Base-by-base conservation (phyloP, 2,113 vertebrate species). In the Lycocorax pyrrhopterus region DNA sequence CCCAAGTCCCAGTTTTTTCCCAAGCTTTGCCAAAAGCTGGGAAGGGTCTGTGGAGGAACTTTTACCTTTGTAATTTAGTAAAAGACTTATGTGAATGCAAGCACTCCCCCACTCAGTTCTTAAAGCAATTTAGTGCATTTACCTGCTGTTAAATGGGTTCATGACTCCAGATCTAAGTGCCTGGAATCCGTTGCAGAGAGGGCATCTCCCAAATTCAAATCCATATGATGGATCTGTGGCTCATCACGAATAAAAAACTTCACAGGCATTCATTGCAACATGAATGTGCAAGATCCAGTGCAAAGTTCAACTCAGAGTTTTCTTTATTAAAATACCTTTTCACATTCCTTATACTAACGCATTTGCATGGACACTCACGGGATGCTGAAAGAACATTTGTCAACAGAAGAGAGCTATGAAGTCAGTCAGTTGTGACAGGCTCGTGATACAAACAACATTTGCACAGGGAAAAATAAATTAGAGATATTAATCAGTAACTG, bases 391-490 rank as follows among this genome's bases (percentile, higher is more conserved):
- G 69, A 78, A 80, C 39, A 92, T 62, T 22, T 91, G 33, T 47
- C 72, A 60, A 94, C 71, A 92, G 82, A 67, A 75, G 76, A 76
- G 55, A 39, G n/a, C 55, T 35, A 26, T 37, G 20, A 85, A 94
- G 64, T 82, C 71, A 92, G 74, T 73, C 41, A 66, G 60, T 79
- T 83, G 60, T 84, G 49, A 96, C 88, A 89, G 62, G 77, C n/a
- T 82, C 67, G 37, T 52, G 83, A 77, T 86, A 96, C 41, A 92
- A 95, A 95, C 79, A 92, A 92, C 81, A 82, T 72, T 94, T 95
- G 95, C 91, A 82, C 80, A 94, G 96, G 95, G 91, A 96, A 96
- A 94, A 98, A 98, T 98, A 98, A 98, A 97, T 98, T 96, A 97
- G 93, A 97, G 84, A 91, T 92, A 94, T 84, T 81, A 89, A 90